phyloP scores from a whole-genome alignment of 2,888 invertebrate species.

The Lordiphosa andalusiaca region DNA sequence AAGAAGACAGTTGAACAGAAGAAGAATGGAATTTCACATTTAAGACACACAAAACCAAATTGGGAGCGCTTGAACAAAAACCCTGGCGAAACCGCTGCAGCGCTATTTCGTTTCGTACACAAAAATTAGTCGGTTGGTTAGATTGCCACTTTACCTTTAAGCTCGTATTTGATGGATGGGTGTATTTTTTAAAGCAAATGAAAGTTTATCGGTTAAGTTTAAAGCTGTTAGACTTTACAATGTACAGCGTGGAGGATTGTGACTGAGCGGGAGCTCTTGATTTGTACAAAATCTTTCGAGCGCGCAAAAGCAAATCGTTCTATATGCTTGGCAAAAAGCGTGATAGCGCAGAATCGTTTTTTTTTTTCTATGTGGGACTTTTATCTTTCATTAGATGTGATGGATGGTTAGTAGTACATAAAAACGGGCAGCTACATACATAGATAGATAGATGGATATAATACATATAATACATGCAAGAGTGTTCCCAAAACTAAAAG shows the following conservation, averaged over 20 bases:
- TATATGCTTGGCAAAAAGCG: slow-evolving; percentile 38
- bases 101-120: slow-evolving; percentile 5
- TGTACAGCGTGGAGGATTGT: slow-evolving; percentile 70
- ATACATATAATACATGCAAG: slow-evolving; percentile 28
- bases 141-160: slow-evolving; percentile 50
- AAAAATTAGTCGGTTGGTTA: slow-evolving; percentile 12
- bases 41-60: slow-evolving; percentile 9
- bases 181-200: slow-evolving; percentile 30
- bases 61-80: slow-evolving; percentile 32
- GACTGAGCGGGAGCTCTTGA: slow-evolving; percentile 39
- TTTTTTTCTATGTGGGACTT: slow-evolving; percentile 22
- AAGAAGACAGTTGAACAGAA: slow-evolving; percentile 4
- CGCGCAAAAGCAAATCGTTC: slow-evolving; percentile 57
- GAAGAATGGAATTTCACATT: slow-evolving; percentile 21
- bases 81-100: slow-evolving; percentile 37
- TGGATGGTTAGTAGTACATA: slow-evolving; percentile 31
- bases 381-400: slow-evolving; percentile 43
- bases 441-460: too few relatives aligned
- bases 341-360: slow-evolving; percentile 21
- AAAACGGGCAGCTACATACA: slow-evolving; percentile 30
- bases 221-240: slow-evolving; percentile 50
- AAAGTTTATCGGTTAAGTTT: slow-evolving; percentile 37
- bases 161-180: slow-evolving; percentile 32
- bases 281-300: slow-evolving; percentile 31
- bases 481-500: slow-evolving; percentile 33